Evolutionary conservation across 2,888 invertebrate genomes (phyloP), one percentile per base, ranked within the genome.

Genomic region (Cryptus armator): DNA sequence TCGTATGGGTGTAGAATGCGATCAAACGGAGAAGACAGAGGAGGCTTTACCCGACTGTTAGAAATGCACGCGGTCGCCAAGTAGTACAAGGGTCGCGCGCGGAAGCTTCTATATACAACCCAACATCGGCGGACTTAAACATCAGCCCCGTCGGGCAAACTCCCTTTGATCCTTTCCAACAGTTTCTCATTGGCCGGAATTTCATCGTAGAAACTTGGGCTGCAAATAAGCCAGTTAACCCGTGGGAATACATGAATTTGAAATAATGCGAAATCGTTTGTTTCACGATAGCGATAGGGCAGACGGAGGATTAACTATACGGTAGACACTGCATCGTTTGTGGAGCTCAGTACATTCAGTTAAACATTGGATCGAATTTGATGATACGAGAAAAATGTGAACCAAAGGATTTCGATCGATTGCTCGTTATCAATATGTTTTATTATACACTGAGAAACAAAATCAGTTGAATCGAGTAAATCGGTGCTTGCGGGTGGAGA

Each of bases 81-180:
- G 51, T 51, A 29, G 70, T 74, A 16, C 48, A 83, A 77, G 77
- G 77, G 77, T 77, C 76, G 53, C 3, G 53, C 51, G 74, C 44
- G 75, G 66, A 83, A 79, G 72, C 68, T 70, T 79, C 43, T 68
- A 44, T 62, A 67, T 6, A 37, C 44, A 67, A n/a, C 29, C 51
- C 37, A 37, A 2, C 3, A 37, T 0, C 37, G 37, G 37, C 37
- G 9, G 37, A 37, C 37, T 37, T 37, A 37, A 37, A 9, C 37
- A 37, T 37, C 37, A 37, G 37, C 9, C 37, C 37, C 64, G 83
- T 79, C 83, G 83, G 83, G 10, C 75, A 12, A 75, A 66, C 75
- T 76, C 75, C 79, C 79, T 83, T 83, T 83, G 83, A 83, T 83
- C 83, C 83, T 62, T 78, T 67, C 59, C 67, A 53, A 19, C 68